Percentiles rank a stretch among this genome's conserved stretches.
Evolutionary conservation across 2,888 invertebrate genomes (phyloP).

Genomic region (Ectemnius cavifrons): DNA sequence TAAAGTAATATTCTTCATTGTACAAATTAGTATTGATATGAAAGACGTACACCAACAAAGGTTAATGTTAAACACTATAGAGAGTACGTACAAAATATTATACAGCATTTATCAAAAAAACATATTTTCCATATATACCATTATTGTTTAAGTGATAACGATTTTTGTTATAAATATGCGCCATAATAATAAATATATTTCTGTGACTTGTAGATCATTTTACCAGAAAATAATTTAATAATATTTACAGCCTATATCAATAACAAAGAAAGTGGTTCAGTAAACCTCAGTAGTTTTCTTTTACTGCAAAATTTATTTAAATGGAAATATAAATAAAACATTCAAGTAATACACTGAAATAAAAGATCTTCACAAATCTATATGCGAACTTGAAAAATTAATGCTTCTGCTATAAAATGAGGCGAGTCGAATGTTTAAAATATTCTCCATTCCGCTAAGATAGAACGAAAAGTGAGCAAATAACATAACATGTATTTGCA

Average conservation of each 20-base stretch:
- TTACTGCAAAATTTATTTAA: background rate
- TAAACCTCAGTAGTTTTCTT: background rate
- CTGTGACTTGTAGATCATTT: slow-evolving; percentile 16
- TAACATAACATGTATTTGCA: too few species aligned
- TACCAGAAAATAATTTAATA: too few species aligned
- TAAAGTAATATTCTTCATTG: slow-evolving; percentile 19
- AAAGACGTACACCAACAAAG: background rate
- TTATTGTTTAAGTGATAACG: slow-evolving; percentile 39
- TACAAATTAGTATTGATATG: background rate
- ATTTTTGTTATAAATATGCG: slow-evolving; percentile 16
- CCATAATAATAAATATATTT: slow-evolving; percentile 45
- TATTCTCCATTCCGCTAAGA: too few species aligned
- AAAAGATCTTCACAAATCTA: too few species aligned
- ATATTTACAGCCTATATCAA: background rate
- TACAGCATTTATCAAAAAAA: slow-evolving; percentile 12
- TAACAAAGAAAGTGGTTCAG: background rate
- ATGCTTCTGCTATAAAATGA: too few species aligned
- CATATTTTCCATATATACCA: slow-evolving; percentile 28
- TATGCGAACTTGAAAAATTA: too few species aligned
- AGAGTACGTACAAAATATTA: slow-evolving; percentile 22
- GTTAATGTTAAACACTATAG: background rate
- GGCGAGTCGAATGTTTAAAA: too few species aligned
- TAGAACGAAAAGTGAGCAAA: too few species aligned
- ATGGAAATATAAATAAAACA: background rate
- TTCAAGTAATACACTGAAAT: background rate